Base-by-base conservation (phyloP, 2,888 invertebrate species). In the Dryadula phaetusa region DNA sequence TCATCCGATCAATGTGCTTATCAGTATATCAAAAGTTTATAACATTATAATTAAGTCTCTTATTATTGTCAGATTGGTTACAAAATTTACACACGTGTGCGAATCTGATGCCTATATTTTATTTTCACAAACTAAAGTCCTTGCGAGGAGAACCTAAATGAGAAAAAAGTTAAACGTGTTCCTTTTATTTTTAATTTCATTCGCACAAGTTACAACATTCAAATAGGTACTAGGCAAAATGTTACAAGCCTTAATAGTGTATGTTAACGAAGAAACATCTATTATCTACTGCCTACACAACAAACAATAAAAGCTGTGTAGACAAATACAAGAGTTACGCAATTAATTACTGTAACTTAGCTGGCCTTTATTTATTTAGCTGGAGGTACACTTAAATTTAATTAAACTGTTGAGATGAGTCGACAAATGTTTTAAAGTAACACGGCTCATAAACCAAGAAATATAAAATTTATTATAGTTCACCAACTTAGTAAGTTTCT, bases 271-370 rank as follows among this genome's bases (percentile, higher is more conserved):
- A 52, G 52, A 52, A 28, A 32, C 8, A 52, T 52, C 28, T 16
- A 52, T 52, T 28, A 52, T 16, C 8, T 28, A 16, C 28, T 28
- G 28, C 52, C 52, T 52, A 32, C 52, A 52, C 52, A 28, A 28
- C 7, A 52, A 52, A 28, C 14, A 32, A 37, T 12, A 37, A 37
- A 37, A 10, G 37, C 37, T 37, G 10, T n/a, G 3, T 25, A 47
- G 14, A 22, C n/a, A 52, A 16, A 32, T 16, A 52, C n/a, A 52
- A 4, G 1, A 8, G 10, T 52, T 52, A 16, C 28, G 28, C 16
- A 52, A 52, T 16, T 32, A 16, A 52, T 32, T 52, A 52, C 10
- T 28, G 8, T 52, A 49, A 7, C n/a, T n/a, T n/a, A n/a, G n/a
- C 25, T 28, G 8, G 4, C 28, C 28, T 28, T 28, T 28, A 52